A percentile compares a stretch with the other conserved stretches of the same genome.
Conservation (phyloP, 2,113 vertebrate genomes). For the Clarias macrocephalus region DNA sequence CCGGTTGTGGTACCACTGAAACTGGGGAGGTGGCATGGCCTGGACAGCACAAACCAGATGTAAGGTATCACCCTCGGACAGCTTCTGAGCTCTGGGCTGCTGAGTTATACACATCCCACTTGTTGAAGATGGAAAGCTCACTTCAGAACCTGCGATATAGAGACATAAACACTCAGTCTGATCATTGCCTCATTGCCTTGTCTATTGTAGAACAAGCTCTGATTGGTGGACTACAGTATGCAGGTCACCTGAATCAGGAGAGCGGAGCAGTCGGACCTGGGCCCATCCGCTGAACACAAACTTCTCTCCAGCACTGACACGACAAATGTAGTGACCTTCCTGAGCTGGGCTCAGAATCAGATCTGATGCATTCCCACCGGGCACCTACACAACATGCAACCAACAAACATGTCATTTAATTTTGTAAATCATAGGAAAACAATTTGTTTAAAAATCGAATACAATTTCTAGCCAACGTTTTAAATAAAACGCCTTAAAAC, state of each 20-base stretch:
- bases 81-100: conserved; percentile 67
- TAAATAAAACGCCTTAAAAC: background rate
- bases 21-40: conserved; percentile 79
- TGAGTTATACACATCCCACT: conserved; percentile 67
- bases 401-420: background rate
- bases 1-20: conserved; percentile 80
- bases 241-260: conserved; percentile 67
- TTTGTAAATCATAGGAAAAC: background rate
- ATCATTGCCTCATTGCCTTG: background rate
- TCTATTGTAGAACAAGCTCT: background rate
- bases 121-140: conserved; percentile 54
- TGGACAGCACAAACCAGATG: conserved; percentile 71
- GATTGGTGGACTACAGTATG: background rate
- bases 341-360: conserved; percentile 61
- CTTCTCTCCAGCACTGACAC: conserved; percentile 71
- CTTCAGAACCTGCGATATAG: background rate
- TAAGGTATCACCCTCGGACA: conserved; percentile 76
- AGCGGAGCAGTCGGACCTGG: conserved; percentile 60
- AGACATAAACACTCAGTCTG: background rate
- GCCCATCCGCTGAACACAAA: conserved; percentile 81
- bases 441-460: background rate
- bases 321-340: conserved; percentile 77
- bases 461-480: background rate
- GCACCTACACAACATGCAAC: conserved; percentile 62
- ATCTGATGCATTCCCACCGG: conserved; percentile 65